Percentiles rank a stretch among this genome's conserved stretches.
Conservation (phyloP, 2,113 vertebrate genomes). For the Papio anubis region DNA sequence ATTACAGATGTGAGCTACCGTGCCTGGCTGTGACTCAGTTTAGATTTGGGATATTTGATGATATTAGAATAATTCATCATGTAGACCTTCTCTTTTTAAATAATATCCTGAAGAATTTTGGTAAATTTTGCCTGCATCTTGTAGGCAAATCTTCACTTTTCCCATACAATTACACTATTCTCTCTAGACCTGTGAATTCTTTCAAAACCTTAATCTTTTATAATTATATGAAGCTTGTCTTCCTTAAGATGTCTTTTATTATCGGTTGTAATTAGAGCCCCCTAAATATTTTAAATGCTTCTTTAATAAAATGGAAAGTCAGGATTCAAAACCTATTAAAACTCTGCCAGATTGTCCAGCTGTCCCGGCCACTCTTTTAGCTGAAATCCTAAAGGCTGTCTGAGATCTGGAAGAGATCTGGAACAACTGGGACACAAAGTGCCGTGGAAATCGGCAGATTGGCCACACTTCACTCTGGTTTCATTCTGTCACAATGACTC, state of each 20-base stretch:
- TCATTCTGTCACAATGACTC: slow-evolving; percentile 34
- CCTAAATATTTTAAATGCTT: slow-evolving; percentile 40
- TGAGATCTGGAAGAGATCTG: neutral
- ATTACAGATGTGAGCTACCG: no score
- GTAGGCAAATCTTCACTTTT: slow-evolving; percentile 15
- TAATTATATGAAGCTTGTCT: slow-evolving; percentile 49
- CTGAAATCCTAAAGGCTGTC: slow-evolving; percentile 59
- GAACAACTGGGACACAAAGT: slow-evolving; percentile 50
- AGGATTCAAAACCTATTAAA: slow-evolving; percentile 54
- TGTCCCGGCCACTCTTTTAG: slow-evolving; percentile 48
- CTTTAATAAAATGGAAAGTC: slow-evolving; percentile 60
- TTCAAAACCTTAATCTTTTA: slow-evolving; percentile 43
- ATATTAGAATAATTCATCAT: neutral
- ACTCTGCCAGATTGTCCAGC: slow-evolving; percentile 48
- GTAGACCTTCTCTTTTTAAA: neutral
- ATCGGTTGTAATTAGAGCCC: slow-evolving; percentile 36
- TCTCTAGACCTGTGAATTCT: slow-evolving; percentile 35
- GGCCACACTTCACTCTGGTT: slow-evolving; percentile 50
- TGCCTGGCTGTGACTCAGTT: neutral
- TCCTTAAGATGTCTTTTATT: slow-evolving; percentile 45
- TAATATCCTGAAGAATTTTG: neutral
- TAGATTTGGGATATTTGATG: neutral
- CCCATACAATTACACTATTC: slow-evolving; percentile 1
- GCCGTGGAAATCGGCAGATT: slow-evolving; percentile 22
- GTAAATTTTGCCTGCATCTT: slow-evolving; percentile 16